These are phyloP conservation scores for Adela reaumurella DNA, from an alignment of 2,888 invertebrate species.

Conservation along the genomic window DNA sequence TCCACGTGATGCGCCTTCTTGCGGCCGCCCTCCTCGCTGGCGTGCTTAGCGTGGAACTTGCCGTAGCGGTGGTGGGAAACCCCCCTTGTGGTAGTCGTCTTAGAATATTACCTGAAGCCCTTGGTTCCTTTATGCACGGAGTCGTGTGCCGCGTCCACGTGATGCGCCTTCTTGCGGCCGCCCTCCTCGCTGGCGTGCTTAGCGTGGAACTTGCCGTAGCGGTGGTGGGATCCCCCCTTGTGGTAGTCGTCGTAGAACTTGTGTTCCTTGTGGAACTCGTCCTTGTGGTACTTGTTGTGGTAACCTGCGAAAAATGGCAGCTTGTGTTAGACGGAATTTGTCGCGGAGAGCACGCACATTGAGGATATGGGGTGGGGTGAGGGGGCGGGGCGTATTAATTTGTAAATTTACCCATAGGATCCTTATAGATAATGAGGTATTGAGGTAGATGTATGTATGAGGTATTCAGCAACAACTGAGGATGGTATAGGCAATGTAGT, in stretches of 20 bases:
- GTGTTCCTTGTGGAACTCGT: conserved; percentile 75
- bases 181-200: conserved; percentile 62
- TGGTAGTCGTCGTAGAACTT: conserved; percentile 74
- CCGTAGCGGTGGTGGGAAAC: conserved; percentile 67
- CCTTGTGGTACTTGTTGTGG: conserved; percentile 75
- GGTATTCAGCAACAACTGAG: no score
- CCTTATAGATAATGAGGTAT: no score
- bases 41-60: conserved; percentile 63
- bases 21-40: conserved; percentile 59
- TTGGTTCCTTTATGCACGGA: conserved; percentile 62
- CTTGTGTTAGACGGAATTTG: not conserved
- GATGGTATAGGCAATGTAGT: no score
- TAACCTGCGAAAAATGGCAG: conserved; percentile 59
- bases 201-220: conserved; percentile 64
- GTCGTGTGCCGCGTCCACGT: conserved; percentile 60
- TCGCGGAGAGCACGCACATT: no score
- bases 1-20: conserved; percentile 65
- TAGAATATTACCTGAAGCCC: conserved; percentile 58
- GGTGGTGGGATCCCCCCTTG: conserved; percentile 67
- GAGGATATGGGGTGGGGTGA: no score
- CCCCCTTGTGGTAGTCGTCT: conserved; percentile 69
- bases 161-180: conserved; percentile 63
- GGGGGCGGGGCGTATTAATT: no score
- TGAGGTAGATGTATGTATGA: no score
- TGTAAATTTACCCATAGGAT: no score